A percentile compares a stretch with the other conserved stretches of the same genome.
These are phyloP conservation scores for Strigops habroptila DNA, from an alignment of 2,113 vertebrate species.

Conservation along the genomic window DNA sequence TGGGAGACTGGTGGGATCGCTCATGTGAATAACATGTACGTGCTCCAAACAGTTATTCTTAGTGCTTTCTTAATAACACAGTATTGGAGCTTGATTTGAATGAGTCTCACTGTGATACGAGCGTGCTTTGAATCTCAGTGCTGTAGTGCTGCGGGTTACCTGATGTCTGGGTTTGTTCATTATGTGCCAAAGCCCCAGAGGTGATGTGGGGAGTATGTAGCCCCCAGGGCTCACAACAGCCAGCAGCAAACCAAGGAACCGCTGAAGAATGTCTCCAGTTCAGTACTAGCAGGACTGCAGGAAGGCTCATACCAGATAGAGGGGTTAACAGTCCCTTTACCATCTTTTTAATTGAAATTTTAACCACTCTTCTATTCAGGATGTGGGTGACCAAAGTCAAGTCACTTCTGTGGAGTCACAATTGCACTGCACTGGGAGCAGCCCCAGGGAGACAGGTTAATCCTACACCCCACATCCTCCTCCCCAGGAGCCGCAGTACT, in stretches of 20 bases:
- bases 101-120: rapidly evolving
- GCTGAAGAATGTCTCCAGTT: background rate
- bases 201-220: rapidly evolving
- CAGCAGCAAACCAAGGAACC: background rate
- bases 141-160: background rate
- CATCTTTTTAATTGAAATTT: background rate
- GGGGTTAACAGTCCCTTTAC: background rate
- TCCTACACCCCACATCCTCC: rapidly evolving
- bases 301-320: background rate
- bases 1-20: background rate
- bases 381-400: background rate
- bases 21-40: background rate
- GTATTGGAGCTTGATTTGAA: background rate
- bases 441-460: background rate
- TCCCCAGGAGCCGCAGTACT: background rate
- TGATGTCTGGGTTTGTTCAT: background rate
- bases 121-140: rapidly evolving
- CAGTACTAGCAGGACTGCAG: background rate
- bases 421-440: rapidly evolving
- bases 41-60: background rate
- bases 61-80: background rate
- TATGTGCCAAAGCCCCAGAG: background rate
- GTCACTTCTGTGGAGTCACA: background rate
- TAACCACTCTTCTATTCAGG: background rate
- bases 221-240: background rate